Conservation (phyloP, 2,888 invertebrate species). For the Campoplex nolae region DNA sequence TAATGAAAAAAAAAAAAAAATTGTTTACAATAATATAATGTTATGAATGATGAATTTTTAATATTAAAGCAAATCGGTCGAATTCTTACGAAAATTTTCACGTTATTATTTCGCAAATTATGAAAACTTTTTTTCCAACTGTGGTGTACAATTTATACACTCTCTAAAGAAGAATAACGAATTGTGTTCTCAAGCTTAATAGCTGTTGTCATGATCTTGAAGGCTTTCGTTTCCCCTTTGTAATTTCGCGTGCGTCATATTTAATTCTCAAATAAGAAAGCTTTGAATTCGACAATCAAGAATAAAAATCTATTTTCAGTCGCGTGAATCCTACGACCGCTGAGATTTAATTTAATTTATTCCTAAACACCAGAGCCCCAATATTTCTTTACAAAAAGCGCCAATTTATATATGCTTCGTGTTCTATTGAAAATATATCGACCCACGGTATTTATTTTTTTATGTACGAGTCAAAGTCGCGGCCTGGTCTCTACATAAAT, state of each 20-base stretch:
- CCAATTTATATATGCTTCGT: neutral
- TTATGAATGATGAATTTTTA: no score
- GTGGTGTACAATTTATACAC: neutral
- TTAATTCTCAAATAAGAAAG: conserved; percentile 31
- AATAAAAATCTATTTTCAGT: neutral
- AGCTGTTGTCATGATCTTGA: conserved; percentile 1
- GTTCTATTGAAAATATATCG: neutral
- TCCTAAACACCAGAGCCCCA: neutral
- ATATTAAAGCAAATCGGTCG: no score
- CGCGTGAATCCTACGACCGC: neutral
- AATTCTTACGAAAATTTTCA: neutral
- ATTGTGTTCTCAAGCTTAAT: conserved; percentile 47
- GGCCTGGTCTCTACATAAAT: no score
- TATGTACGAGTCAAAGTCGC: neutral
- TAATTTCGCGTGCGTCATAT: conserved; percentile 36
- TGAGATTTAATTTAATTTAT: neutral
- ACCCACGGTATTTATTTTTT: no score
- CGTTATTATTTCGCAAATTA: neutral
- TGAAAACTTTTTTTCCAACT: neutral
- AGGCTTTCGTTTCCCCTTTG: neutral
- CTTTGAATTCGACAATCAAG: conserved; percentile 1
- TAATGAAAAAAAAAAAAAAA: neutral
- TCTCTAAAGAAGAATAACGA: conserved; percentile 21
- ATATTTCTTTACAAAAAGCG: neutral
- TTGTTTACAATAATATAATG: neutral